Evolutionary conservation across 2,113 vertebrate genomes (phyloP), one percentile per base, ranked within the genome.

Genomic region (Tympanuchus pallidicinctus): DNA sequence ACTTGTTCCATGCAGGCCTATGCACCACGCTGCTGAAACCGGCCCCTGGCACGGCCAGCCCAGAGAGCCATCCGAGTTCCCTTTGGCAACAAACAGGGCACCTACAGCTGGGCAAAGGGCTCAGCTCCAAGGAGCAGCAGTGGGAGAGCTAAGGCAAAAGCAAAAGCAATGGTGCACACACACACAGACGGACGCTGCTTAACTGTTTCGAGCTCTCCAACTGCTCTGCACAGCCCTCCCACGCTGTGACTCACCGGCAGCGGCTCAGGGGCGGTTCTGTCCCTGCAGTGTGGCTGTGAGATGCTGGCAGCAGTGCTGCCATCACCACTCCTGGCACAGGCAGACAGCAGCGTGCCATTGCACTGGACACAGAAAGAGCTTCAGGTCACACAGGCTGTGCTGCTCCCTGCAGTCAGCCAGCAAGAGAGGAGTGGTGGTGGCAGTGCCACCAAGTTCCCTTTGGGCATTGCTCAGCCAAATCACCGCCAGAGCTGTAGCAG

Each of bases 391-490:
- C 20, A 32, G 48, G n/a, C 14, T 0, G 24, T 1, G 7, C 27
- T 52, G 16, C 28, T 25, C 6, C 27, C 36, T 20, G 38, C 15
- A 4, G 10, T 0, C 5, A 73, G 27, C 2, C 1, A 1, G 59
- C 27, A 67, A 4, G 16, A 15, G 69, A 22, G 19, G 42, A 27
- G 57, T 0, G 13, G 57, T 15, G 57, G 36, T 9, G 21, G 27
- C 36, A 10, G 60, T 47, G 54, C 17, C n/a, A 16, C 54, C 54
- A 34, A 40, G 42, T 8, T 1, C 8, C 67, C 42, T 4, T 2
- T 19, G 21, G 67, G 13, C 1, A 0, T 2, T 14, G 20, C 0
- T n/a, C 4, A 2, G 4, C 3, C 38, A 24, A 38, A 21, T 3
- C 30, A 5, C 20, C 4, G 12, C 1, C 0, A 8, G 24, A 59